Base-by-base conservation (phyloP, 37 sponge, comb jelly and placozoan species). In the Eunapius fragilis region DNA sequence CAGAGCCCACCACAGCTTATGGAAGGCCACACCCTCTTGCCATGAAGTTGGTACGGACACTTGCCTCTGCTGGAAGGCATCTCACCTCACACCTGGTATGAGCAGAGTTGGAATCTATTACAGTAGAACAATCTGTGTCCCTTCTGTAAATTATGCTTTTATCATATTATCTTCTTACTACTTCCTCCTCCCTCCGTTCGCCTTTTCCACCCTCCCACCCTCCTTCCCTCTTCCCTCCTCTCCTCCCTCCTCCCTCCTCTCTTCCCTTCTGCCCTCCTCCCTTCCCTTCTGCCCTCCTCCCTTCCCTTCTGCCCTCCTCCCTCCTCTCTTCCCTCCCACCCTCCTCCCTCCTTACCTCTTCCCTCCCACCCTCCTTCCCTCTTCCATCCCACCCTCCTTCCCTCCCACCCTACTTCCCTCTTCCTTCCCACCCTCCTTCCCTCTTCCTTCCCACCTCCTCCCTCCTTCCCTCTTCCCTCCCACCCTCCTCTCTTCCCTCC, bases 21-120 rank as follows among this genome's bases (percentile, higher is more conserved):
- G 75, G 86, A 3, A 37, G 25, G 12, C 90, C 95, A 5, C 77
- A 49, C n/a, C 80, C 87, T 7, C 68, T 70, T 5, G 95, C 93
- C 45, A 33, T 95, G 68, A 81, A 78, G 37, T 88, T 95, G 76
- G 68, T 92, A 17, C 35, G n/a, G n/a, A 80, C 84, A 37, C 49
- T 95, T 35, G 76, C 84, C 58, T 38, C 82, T 67, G 93, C 95
- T 34, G 80, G 93, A 11, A 81, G 95, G 30, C 80, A 89, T 81
- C 37, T 95, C 11, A 76, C 95, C 14, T 32, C 82, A 69, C 50
- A 72, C 11, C 69, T 95, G 90, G 95, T 92, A 32, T 72, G 31
- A 30, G 30, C 12, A 30, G 10, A 9, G 0, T 31, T 72, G n/a
- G n/a, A n/a, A n/a, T n/a, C n/a, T n/a, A n/a, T n/a, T n/a, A n/a